A percentile compares a stretch with the other conserved stretches of the same genome.
phyloP scores from a whole-genome alignment of 2,797 vertebrate genomes.

The Betta splendens region DNA sequence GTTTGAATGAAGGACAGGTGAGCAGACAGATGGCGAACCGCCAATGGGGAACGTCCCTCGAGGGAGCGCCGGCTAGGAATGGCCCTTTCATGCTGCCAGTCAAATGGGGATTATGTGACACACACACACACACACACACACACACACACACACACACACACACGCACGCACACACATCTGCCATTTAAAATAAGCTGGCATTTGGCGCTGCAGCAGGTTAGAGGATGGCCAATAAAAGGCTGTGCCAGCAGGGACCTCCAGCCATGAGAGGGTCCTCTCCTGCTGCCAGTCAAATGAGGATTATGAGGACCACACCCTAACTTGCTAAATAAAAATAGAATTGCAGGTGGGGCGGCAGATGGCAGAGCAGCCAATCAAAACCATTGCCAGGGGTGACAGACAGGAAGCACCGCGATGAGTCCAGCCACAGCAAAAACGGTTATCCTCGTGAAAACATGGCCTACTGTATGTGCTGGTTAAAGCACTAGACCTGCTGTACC shows the following conservation, averaged over 20 bases:
- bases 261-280: conserved; percentile 75
- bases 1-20: conserved; percentile 64
- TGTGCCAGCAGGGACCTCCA: conserved; percentile 70
- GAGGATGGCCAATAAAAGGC: conserved; percentile 67
- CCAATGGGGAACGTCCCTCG: conserved; percentile 67
- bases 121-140: conserved; percentile 38
- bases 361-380: conserved; percentile 72
- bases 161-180: conserved; percentile 54
- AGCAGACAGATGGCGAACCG: conserved; percentile 68
- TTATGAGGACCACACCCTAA: conserved; percentile 76
- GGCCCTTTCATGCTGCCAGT: conserved; percentile 80
- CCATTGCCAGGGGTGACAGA: conserved; percentile 76
- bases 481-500: conserved; percentile 1
- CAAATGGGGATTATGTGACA: conserved; percentile 79
- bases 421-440: conserved; percentile 14
- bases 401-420: too few species aligned
- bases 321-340: conserved; percentile 71
- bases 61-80: conserved; percentile 56
- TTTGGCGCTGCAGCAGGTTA: conserved; percentile 60
- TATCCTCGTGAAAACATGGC: not conserved
- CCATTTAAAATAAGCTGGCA: conserved; percentile 65
- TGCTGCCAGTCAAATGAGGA: conserved; percentile 84
- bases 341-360: conserved; percentile 73
- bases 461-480: not conserved
- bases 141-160: conserved; percentile 10